These are phyloP conservation scores for Gephyroberyx darwinii DNA, from an alignment of 2,797 vertebrate species.

Conservation along the genomic window DNA sequence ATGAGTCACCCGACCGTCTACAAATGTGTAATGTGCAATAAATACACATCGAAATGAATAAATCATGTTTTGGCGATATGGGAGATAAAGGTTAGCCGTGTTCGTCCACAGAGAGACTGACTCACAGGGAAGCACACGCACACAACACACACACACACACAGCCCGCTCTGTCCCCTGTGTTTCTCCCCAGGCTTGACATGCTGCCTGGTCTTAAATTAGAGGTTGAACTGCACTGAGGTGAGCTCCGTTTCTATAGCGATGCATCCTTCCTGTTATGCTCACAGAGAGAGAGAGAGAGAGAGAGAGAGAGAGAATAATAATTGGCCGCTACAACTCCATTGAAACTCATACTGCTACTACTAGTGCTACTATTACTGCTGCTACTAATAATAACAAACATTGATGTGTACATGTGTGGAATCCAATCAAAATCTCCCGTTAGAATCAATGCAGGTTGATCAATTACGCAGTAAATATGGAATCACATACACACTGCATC, in stretches of 20 bases:
- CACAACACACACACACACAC: slow-evolving; percentile 15
- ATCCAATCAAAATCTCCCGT: too few relatives aligned
- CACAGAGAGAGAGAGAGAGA: slow-evolving; percentile 38
- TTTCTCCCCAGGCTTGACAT: slow-evolving; percentile 63
- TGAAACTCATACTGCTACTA: background rate
- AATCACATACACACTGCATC: background rate
- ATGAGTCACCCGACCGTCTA: slow-evolving; percentile 40
- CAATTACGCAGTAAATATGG: too few relatives aligned
- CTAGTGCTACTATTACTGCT: background rate
- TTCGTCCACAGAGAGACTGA: slow-evolving; percentile 60
- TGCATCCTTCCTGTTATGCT: slow-evolving; percentile 52
- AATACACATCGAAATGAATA: slow-evolving; percentile 53
- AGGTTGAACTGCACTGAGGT: slow-evolving; percentile 67
- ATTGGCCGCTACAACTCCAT: too few relatives aligned
- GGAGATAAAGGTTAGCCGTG: slow-evolving; percentile 70
- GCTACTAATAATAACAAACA: background rate
- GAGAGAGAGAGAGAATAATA: slow-evolving; percentile 39
- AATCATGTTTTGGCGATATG: slow-evolving; percentile 56
- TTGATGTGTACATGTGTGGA: too few relatives aligned
- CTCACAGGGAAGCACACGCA: slow-evolving; percentile 30
- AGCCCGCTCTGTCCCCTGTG: slow-evolving; percentile 42
- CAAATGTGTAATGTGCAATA: slow-evolving; percentile 44
- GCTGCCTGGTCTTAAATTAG: slow-evolving; percentile 75
- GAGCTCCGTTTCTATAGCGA: slow-evolving; percentile 80
- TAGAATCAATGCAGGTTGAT: too few relatives aligned